Base-by-base conservation (phyloP, 1,140 invertebrate species). In the Physella acuta region DNA sequence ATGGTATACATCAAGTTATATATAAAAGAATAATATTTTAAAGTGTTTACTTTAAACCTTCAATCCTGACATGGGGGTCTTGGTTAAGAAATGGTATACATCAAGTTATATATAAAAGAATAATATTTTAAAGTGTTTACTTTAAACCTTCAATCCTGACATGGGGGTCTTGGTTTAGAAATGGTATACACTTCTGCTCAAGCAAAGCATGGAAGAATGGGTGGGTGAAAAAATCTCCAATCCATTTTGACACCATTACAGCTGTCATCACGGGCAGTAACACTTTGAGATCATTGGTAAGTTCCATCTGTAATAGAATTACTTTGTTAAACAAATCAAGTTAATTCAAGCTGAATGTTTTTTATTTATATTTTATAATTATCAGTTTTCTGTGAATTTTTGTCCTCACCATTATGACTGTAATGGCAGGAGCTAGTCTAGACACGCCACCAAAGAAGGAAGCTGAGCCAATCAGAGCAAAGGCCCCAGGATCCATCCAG, bases 381-480 rank as follows among this genome's bases (percentile, higher is more conserved):
- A 59, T 31, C 33, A 30, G 5, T 4, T 4, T 59, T 28, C 3
- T 28, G 14, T 11, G 3, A 30, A 31, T 24, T 14, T 30, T 59
- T 14, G 33, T 11, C 49, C 74, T 66, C 68, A 84, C 86, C 84
- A 85, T 83, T 1, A 85, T 85, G 30, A 86, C 85, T 34, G 85
- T 85, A 20, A 85, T 80, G 14, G 86, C 85, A 63, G 86, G 77
- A 20, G 85, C 85, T 1, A 87, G 79, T 55, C 86, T 75, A 0
- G 85, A 82, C 1, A 86, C 85, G n/a, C 86, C 86, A 51, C 84
- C 84, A 76, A 86, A 84, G 70, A 87, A 87, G n/a, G 84, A 85
- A 0, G 85, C 86, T 33, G 86, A 82, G 37, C 86, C 86, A 67
- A 87, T 79, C 20, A 87, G 75, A 39, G 85, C 84, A 70, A 86